Evolutionary conservation across 2,888 invertebrate genomes (phyloP).

Genomic region (Agonopterix alstromeriana): DNA sequence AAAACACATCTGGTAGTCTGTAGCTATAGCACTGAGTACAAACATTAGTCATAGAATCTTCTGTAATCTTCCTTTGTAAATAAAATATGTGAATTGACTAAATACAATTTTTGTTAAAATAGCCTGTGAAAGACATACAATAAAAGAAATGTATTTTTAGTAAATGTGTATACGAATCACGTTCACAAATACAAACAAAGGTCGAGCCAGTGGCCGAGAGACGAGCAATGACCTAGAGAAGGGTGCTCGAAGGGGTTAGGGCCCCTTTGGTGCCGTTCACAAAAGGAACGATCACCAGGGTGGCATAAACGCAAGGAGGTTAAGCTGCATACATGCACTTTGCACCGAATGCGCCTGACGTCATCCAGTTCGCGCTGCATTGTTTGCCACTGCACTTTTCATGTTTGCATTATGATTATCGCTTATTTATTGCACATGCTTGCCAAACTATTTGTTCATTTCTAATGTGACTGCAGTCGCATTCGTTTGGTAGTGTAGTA

Average conservation of each 20-base stretch:
- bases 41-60: too few species aligned
- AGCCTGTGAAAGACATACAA: too few species aligned
- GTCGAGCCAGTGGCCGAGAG: conserved; percentile 47
- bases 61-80: too few species aligned
- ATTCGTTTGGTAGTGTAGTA: too few species aligned
- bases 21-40: too few species aligned
- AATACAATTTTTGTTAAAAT: too few species aligned
- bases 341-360: conserved; percentile 72
- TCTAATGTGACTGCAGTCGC: not conserved
- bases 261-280: conserved; percentile 71
- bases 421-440: not conserved
- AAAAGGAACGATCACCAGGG: conserved; percentile 72
- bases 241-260: conserved; percentile 74
- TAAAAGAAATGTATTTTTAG: too few species aligned
- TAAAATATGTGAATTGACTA: too few species aligned
- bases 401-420: conserved; percentile 22
- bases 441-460: not conserved
- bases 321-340: conserved; percentile 72
- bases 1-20: too few species aligned
- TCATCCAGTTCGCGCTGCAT: conserved; percentile 52
- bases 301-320: conserved; percentile 63
- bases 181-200: conserved; percentile 14
- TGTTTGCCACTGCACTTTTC: conserved; percentile 59
- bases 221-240: conserved; percentile 70
- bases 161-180: not conserved